Base-by-base conservation (phyloP, 2,113 vertebrate species). In the Gallinago undulata region DNA sequence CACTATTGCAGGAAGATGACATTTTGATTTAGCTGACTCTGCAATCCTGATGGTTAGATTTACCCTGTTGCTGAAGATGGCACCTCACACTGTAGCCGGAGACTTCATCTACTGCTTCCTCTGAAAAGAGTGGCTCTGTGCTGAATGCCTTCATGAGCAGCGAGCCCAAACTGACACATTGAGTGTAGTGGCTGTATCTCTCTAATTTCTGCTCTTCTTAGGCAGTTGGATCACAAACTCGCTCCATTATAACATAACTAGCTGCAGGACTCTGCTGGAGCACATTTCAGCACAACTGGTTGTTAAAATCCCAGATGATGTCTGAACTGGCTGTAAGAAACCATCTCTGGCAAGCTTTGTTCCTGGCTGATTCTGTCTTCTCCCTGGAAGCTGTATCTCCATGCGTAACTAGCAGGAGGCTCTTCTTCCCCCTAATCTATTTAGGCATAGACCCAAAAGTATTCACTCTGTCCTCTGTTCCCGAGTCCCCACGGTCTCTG, bases 21-120 rank as follows among this genome's bases (percentile, higher is more conserved):
- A 96, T 94, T 92, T 97, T 92, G 90, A 93, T 95, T 87, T 76
- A 92, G 92, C 94, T 88, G 68, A 92, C n/a, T 68, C 62, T 51
- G 82, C 79, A 91, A 0, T 88, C 41, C 28, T 33, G 47, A 86
- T 87, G 24, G 57, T 89, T 92, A 24, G 69, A 73, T 59, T 69
- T 47, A 57, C 59, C 57, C 77, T 90, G 57, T 81, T 95, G 91
- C 72, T 89, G 83, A 73, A 74, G 66, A 16, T 13, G 35, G 60
- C 22, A 63, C 43, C 33, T 74, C 60, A 11, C 0, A 2, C 55
- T 62, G 21, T 37, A 67, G 47, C 55, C 75, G 74, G 25, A 93
- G 37, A 50, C 31, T 25, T 85, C 9, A 13, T 57, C 70, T 66
- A 33, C 79, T 81, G 23, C 43, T 64, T n/a, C 67, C 9, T 88